phyloP scores from a whole-genome alignment of 2,888 invertebrate species.

The Spisula solida region DNA sequence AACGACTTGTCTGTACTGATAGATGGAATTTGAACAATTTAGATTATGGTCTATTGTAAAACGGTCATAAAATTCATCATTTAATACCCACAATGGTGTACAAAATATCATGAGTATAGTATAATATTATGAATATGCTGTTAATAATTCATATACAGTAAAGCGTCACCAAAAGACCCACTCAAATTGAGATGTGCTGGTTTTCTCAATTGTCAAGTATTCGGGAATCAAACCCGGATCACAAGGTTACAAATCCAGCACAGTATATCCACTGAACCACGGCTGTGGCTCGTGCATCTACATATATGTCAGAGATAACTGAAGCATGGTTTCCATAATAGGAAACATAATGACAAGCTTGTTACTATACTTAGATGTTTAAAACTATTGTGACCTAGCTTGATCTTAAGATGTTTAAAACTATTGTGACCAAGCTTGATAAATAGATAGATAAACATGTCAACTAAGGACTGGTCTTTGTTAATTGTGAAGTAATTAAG shows the following conservation, averaged over 20 bases:
- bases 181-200: too few species aligned
- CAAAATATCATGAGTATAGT: too few species aligned
- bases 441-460: conserved; percentile 26
- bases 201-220: too few species aligned
- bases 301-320: too few species aligned
- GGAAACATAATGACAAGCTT: background rate
- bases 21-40: conserved; percentile 11
- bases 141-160: too few species aligned
- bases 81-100: too few species aligned
- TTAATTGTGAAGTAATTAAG: background rate
- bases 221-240: too few species aligned
- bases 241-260: too few species aligned
- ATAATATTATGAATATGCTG: too few species aligned
- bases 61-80: background rate
- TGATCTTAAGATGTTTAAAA: conserved; percentile 1
- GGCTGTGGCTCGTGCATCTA: too few species aligned
- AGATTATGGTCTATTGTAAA: background rate
- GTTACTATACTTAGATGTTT: conserved; percentile 7
- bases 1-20: background rate
- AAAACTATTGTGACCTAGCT: conserved; percentile 12
- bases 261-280: background rate
- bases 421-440: conserved; percentile 8
- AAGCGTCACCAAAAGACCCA: too few species aligned
- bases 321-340: background rate
- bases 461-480: background rate